Evolutionary conservation across 2,113 vertebrate genomes (phyloP).

Genomic region (Strigops habroptila): DNA sequence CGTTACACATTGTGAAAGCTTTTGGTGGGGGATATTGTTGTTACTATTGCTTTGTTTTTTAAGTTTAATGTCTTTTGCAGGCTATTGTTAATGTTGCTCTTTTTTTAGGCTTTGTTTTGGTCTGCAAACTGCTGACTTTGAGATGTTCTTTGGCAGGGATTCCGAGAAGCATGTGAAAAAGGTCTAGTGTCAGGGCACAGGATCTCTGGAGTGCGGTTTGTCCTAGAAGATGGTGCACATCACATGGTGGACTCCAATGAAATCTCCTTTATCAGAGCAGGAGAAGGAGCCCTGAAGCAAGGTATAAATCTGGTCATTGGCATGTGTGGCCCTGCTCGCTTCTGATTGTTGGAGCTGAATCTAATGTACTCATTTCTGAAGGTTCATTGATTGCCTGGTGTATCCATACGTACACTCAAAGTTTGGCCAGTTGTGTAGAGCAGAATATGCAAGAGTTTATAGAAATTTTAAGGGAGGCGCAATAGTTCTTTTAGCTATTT

Average conservation of each 20-base stretch:
- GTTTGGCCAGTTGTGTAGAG: background rate
- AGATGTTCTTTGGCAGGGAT: slow-evolving; percentile 77
- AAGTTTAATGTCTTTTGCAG: background rate
- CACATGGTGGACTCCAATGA: slow-evolving; percentile 98
- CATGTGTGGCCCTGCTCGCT: rapidly evolving
- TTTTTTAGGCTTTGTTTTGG: background rate
- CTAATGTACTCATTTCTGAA: background rate
- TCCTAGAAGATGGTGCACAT: slow-evolving; percentile 87
- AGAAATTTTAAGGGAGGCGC: background rate
- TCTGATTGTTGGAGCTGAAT: background rate
- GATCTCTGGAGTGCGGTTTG: slow-evolving; percentile 87
- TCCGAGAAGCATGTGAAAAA: slow-evolving; percentile 87
- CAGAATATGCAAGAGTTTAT: background rate
- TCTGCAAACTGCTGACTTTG: background rate
- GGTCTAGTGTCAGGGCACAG: slow-evolving; percentile 85
- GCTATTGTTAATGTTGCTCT: background rate
- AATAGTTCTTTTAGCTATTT: background rate
- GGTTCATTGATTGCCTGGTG: background rate
- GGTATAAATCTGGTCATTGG: slow-evolving; percentile 52
- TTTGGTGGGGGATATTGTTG: background rate
- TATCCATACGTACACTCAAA: rapidly evolving
- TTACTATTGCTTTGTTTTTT: background rate
- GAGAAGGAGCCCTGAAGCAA: slow-evolving; percentile 93
- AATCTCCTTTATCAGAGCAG: slow-evolving; percentile 91
- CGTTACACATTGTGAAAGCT: background rate